Base-by-base conservation (phyloP, 1,140 invertebrate species). In the Sitophilus oryzae region DNA sequence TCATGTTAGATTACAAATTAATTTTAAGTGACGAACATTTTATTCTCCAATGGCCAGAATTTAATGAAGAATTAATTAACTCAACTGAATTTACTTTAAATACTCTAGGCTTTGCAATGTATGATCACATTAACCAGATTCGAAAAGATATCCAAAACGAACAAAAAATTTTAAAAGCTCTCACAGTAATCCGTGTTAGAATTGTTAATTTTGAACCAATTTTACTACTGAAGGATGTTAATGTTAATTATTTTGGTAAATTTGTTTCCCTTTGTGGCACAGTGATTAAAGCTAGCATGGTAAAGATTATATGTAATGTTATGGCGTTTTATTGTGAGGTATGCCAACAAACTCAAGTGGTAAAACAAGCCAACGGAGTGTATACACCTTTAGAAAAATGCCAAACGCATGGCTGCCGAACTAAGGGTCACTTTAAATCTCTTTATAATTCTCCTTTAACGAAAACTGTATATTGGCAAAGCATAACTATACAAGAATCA, bases 201-300 rank as follows among this genome's bases (percentile, higher is more conserved):
- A 73, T 91, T 62, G 69, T 82, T 20, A 89, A 90, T 73, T 82
- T 82, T 73, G 75, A 81, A 57, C 81, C 83, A 37, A 64, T 84
- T 6, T 73, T 83, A 42, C 78, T 79, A 37, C 71, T 92, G 16
- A 84, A 83, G 71, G 79, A 84, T 70, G 72, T 93, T 22, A 90
- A 89, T 78, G 80, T 87, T 4, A 84, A 83, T 68, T 83, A 79
- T 69, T 89, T 84, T 79, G 87, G 87, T 88, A 92, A 91, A 76
- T 79, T 93, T 60, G 79, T 95, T 1, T 82, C 84, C 15, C 78
- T 94, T 1, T 83, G 84, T 67, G 93, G 93, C 0, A 92, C 88
- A 53, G 88, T 96, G 0, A 88, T 91, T 45, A 78, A 90, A 67
- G 86, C 91, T 6, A 82, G 88, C 14, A 83, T 83, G 69, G 77